Base-by-base conservation (phyloP, 2,797 vertebrate species). In the Trachops cirrhosus region DNA sequence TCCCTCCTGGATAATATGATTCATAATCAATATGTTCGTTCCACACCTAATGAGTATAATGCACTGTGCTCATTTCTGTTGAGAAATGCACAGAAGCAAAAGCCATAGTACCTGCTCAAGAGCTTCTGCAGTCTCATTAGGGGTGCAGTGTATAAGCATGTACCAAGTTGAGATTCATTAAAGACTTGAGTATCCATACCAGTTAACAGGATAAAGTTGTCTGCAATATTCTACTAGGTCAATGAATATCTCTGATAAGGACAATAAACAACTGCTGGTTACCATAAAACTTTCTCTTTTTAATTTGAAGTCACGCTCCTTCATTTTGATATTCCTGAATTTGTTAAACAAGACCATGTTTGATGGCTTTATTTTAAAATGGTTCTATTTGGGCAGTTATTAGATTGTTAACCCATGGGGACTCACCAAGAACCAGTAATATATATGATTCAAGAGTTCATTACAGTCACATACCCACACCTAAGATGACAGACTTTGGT, bases 351-450 rank as follows among this genome's bases (percentile, higher is more conserved):
- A 71, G 29, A 2, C 7, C 2, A 16, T 78, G 21, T 84, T 68
- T 77, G 6, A 37, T 77, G 37, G 41, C 18, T 46, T 94, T 89
- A 79, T 93, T 92, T 96, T 59, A 73, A 84, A 89, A 52, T 82
- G 19, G 59, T 91, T 95, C 39, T 80, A 2, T 67, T 41, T 84
- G n/a, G 22, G 5, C 34, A 71, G 19, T 94, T 92, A 82, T 48
- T 84, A 44, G 15, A 34, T 71, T 74, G 1, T 77, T 93, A 77
- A 73, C 4, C 1, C 34, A 37, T 68, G 29, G 37, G 22, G 37
- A 86, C 32, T 82, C 64, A 57, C 12, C 24, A 82, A 75, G 62
- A 88, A 85, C 10, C 15, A 91, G 32, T 67, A 46, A 48, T 83
- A 14, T 64, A 10, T 54, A 14, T 82, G 6, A 86, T 77, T 12